Evolutionary conservation across 2,888 invertebrate species (phyloP).

Genomic region (Pandemis cinnamomeana): DNA sequence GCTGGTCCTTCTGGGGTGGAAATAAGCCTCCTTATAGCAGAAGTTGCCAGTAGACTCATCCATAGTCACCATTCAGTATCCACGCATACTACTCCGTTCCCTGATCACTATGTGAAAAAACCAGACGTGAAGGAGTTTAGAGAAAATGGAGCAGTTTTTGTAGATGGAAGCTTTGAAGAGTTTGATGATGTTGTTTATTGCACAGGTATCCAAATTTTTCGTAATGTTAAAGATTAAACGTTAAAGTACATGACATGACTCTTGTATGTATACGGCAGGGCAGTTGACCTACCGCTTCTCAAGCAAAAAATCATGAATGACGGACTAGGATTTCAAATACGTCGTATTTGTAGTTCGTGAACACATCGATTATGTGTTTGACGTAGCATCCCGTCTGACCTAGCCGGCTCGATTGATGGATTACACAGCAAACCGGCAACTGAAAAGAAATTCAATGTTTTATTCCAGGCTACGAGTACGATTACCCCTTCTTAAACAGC

Average conservation of each 20-base stretch:
- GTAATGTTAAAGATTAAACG: too few species aligned
- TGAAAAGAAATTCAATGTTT: slow-evolving; percentile 3
- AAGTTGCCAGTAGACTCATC: slow-evolving; percentile 70
- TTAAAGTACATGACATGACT: too few species aligned
- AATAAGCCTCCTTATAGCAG: slow-evolving; percentile 86
- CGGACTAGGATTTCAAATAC: too few species aligned
- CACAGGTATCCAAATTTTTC: slow-evolving; percentile 80
- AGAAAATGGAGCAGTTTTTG: slow-evolving; percentile 82
- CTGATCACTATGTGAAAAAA: slow-evolving; percentile 78
- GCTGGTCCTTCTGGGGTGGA: slow-evolving; percentile 90
- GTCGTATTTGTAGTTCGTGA: neutral
- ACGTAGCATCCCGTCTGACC: slow-evolving; percentile 4
- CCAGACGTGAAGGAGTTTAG: slow-evolving; percentile 80
- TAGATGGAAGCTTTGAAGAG: slow-evolving; percentile 84
- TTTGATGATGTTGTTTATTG: slow-evolving; percentile 89
- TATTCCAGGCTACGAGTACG: slow-evolving; percentile 87
- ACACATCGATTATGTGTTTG: neutral
- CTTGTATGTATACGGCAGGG: too few species aligned
- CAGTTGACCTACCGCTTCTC: too few species aligned
- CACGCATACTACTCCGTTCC: slow-evolving; percentile 71
- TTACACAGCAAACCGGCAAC: neutral
- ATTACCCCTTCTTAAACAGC: slow-evolving; percentile 88
- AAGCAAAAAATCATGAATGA: too few species aligned
- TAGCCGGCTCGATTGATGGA: neutral
- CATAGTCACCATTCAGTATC: slow-evolving; percentile 81